Conservation (phyloP, 1,140 invertebrate genomes). For the Leucophenga varia region DNA sequence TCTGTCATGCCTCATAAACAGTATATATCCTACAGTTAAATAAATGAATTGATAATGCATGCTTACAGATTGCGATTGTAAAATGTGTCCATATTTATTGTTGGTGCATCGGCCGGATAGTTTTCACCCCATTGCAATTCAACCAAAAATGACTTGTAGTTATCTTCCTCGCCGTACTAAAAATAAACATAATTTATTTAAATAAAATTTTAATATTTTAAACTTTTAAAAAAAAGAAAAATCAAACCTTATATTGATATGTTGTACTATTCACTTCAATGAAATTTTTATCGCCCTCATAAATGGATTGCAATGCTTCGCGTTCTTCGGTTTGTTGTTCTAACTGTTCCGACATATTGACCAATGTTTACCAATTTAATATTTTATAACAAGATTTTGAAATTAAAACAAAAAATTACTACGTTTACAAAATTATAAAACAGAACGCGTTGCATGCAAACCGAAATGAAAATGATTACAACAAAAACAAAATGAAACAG, state of each 20-base stretch:
- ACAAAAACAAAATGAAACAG: no score
- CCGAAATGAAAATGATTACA: no score
- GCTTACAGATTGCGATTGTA: conserved; percentile 93
- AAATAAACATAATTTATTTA: conserved; percentile 36
- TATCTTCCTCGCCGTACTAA: conserved; percentile 82
- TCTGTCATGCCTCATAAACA: no score
- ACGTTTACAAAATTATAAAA: no score
- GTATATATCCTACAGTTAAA: no score
- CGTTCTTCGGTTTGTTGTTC: conserved; percentile 84
- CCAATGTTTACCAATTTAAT: conserved; percentile 12
- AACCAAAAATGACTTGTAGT: conserved; percentile 78
- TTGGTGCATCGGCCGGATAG: conserved; percentile 82
- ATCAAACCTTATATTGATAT: conserved; percentile 88
- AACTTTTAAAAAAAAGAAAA: not conserved
- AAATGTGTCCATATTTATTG: conserved; percentile 86
- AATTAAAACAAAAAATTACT: no score
- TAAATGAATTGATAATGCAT: conserved; percentile 1
- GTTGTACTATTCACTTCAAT: conserved; percentile 74
- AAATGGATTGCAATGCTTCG: conserved; percentile 90
- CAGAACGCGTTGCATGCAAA: no score
- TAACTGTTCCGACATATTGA: conserved; percentile 61
- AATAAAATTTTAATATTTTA: not conserved
- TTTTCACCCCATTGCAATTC: conserved; percentile 83
- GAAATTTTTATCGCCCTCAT: conserved; percentile 88
- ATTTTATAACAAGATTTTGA: no score